These are phyloP conservation scores for Paracanthobrama guichenoti DNA, from an alignment of 2,113 vertebrate species.

Conservation along the genomic window DNA sequence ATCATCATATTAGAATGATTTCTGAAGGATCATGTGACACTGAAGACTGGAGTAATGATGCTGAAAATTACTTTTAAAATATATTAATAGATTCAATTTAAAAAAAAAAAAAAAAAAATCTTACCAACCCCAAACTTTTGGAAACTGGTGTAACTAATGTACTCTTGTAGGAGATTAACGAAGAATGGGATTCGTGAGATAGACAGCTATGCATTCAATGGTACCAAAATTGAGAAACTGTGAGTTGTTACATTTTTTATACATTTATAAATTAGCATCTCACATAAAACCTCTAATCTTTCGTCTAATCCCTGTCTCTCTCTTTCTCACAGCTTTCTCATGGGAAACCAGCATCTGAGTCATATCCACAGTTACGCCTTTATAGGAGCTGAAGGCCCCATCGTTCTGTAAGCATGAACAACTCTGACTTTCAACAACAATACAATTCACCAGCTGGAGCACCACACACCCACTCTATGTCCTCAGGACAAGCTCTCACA, in stretches of 20 bases:
- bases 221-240: slow-evolving; percentile 88
- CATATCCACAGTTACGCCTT: slow-evolving; percentile 85
- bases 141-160: slow-evolving; percentile 21
- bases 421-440: slow-evolving; percentile 49
- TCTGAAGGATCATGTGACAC: neutral
- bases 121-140: neutral
- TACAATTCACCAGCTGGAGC: slow-evolving; percentile 55
- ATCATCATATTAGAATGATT: neutral
- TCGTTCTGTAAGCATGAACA: slow-evolving; percentile 87
- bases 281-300: slow-evolving; percentile 27
- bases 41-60: neutral
- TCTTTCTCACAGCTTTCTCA: slow-evolving; percentile 78
- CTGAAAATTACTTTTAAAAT: neutral
- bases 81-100: too few species aligned
- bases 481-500: slow-evolving; percentile 31
- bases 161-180: slow-evolving; percentile 83
- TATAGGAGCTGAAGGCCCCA: slow-evolving; percentile 84
- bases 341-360: slow-evolving; percentile 85
- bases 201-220: slow-evolving; percentile 89
- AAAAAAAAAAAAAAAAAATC: too few species aligned
- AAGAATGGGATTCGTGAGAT: slow-evolving; percentile 92
- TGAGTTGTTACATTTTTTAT: slow-evolving; percentile 67
- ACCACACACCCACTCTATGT: slow-evolving; percentile 46
- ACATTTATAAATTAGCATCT: slow-evolving; percentile 22
- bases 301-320: slow-evolving; percentile 7